Evolutionary conservation across 2,888 invertebrate genomes (phyloP).

Genomic region (Tipula confusa): DNA sequence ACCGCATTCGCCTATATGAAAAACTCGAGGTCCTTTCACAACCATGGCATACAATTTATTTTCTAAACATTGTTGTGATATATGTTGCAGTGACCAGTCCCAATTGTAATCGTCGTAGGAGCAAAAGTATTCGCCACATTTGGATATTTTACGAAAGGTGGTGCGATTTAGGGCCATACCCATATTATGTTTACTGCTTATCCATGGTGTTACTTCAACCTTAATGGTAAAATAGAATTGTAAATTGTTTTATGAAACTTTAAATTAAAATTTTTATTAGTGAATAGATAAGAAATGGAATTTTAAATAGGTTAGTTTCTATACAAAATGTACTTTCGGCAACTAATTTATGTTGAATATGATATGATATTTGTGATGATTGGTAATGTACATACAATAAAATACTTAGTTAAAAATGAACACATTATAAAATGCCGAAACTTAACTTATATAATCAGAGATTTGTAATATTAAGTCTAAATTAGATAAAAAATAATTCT

Average conservation of each 20-base stretch:
- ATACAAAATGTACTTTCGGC: not conserved
- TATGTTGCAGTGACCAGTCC: constrained; percentile 95
- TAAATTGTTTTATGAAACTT: too few species aligned
- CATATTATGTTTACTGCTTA: constrained; percentile 98
- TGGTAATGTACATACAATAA: too few species aligned
- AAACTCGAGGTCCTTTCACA: constrained; percentile 88
- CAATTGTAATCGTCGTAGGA: constrained; percentile 98
- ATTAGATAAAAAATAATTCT: too few species aligned
- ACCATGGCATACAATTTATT: constrained; percentile 80
- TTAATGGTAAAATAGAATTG: constrained; percentile 43
- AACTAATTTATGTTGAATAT: not conserved
- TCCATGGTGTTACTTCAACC: constrained; percentile 91
- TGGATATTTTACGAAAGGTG: constrained; percentile 80
- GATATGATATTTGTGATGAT: not conserved
- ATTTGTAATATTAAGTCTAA: too few species aligned
- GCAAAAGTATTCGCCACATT: constrained; percentile 83
- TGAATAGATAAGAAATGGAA: not conserved
- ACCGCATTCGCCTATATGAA: constrained; percentile 98
- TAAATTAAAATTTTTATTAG: not conserved
- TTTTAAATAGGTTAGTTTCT: not conserved
- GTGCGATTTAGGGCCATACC: constrained; percentile 91
- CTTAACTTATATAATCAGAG: too few species aligned
- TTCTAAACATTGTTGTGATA: constrained; percentile 77
- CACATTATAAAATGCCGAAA: too few species aligned
- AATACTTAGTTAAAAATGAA: too few species aligned